These are phyloP conservation scores for Hirundo rustica DNA, from an alignment of 2,797 vertebrate genomes.

Conservation along the genomic window DNA sequence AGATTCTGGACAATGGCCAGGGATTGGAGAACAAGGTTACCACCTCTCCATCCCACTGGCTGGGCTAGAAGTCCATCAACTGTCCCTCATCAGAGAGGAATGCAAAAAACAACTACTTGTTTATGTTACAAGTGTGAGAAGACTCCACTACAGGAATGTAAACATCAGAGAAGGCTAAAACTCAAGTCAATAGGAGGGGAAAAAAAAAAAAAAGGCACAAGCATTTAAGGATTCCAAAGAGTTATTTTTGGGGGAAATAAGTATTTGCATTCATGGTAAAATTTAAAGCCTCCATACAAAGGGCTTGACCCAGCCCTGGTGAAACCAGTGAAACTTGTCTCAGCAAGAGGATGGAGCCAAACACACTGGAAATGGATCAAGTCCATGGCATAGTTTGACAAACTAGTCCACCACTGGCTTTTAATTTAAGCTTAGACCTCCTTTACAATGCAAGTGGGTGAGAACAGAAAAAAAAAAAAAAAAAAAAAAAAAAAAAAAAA, in stretches of 20 bases:
- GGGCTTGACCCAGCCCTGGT: not conserved
- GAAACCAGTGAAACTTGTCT: not conserved
- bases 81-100: no score
- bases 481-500: no score
- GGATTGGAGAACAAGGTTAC: no score
- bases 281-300: not conserved
- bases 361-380: not conserved
- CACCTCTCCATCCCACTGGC: no score
- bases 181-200: no score
- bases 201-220: not conserved
- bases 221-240: not conserved
- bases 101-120: no score
- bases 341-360: not conserved
- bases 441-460: not conserved
- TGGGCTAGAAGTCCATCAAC: no score
- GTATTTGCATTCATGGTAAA: not conserved
- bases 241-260: not conserved
- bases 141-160: no score
- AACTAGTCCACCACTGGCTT: not conserved
- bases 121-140: no score
- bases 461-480: constrained; percentile 2
- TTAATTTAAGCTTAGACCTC: not conserved
- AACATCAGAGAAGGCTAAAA: no score
- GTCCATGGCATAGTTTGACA: not conserved
- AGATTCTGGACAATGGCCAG: no score